phyloP scores from a whole-genome alignment of 35 echinoderm and acorn worm species.

The Lytechinus variegatus region DNA sequence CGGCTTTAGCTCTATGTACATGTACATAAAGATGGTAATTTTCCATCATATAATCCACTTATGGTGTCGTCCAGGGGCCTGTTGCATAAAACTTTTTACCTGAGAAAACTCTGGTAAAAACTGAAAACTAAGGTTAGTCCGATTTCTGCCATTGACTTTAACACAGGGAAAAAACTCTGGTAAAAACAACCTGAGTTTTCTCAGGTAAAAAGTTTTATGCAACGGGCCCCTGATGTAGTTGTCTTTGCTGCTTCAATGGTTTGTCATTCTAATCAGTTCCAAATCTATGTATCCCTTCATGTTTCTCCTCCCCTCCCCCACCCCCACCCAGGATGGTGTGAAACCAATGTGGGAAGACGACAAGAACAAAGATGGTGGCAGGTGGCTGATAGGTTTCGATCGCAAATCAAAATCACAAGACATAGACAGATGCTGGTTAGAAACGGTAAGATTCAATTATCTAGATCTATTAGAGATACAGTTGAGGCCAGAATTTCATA shows the following conservation, averaged over 20 bases:
- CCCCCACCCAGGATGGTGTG: slow-evolving; percentile 73
- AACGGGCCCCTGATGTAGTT: not conserved
- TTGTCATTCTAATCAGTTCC: not conserved
- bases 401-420: slow-evolving; percentile 63
- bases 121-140: no score
- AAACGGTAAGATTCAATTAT: slow-evolving; percentile 74
- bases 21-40: no score
- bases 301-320: not conserved
- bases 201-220: no score
- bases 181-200: no score
- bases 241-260: not conserved
- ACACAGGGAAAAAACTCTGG: no score
- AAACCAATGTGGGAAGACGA: slow-evolving; percentile 99
- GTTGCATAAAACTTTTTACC: no score
- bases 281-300: not conserved
- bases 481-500: no score
- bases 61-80: no score
- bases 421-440: slow-evolving; percentile 91
- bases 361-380: slow-evolving; percentile 85
- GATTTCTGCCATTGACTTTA: no score
- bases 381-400: slow-evolving; percentile 88
- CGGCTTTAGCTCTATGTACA: no score
- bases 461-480: not conserved
- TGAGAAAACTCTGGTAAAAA: no score
- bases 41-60: no score